Conservation (phyloP, 2,888 invertebrate genomes). For the Minunthozetes semirufus region DNA sequence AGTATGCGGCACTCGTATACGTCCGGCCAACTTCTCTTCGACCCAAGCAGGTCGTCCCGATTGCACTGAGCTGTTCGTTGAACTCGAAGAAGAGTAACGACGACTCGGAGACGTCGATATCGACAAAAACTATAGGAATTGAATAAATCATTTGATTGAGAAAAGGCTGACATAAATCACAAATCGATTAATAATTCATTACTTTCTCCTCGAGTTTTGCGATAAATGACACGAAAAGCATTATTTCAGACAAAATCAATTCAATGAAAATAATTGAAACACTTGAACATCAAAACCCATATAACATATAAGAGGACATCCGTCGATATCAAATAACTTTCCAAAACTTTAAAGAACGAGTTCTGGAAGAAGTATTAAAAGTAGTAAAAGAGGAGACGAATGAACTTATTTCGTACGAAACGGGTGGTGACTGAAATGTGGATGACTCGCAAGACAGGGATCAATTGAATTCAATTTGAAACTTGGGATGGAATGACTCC, state of each 20-base stretch:
- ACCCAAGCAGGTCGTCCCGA: slow-evolving; percentile 61
- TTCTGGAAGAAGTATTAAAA: background rate
- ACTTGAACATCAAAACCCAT: background rate
- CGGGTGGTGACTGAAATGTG: slow-evolving; percentile 5
- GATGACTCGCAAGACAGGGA: background rate
- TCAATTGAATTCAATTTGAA: background rate
- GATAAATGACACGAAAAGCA: background rate
- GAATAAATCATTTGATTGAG: background rate
- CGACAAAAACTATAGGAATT: slow-evolving; percentile 26
- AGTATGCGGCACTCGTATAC: slow-evolving; percentile 79
- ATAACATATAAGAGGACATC: background rate
- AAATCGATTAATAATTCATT: background rate
- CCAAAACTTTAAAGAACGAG: background rate
- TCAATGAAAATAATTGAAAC: background rate
- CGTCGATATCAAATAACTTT: background rate
- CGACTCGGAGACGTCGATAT: slow-evolving; percentile 44
- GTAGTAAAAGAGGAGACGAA: background rate
- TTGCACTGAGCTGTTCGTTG: slow-evolving; percentile 30
- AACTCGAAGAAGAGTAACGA: slow-evolving; percentile 58
- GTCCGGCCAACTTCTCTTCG: slow-evolving; percentile 61
- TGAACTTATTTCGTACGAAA: background rate
- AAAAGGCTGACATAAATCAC: background rate
- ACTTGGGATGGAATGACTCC: background rate
- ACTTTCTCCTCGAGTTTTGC: slow-evolving; percentile 19
- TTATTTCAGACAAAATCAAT: background rate